phyloP scores from a whole-genome alignment of 2,888 invertebrate species.

The Microplitis deprimator region DNA sequence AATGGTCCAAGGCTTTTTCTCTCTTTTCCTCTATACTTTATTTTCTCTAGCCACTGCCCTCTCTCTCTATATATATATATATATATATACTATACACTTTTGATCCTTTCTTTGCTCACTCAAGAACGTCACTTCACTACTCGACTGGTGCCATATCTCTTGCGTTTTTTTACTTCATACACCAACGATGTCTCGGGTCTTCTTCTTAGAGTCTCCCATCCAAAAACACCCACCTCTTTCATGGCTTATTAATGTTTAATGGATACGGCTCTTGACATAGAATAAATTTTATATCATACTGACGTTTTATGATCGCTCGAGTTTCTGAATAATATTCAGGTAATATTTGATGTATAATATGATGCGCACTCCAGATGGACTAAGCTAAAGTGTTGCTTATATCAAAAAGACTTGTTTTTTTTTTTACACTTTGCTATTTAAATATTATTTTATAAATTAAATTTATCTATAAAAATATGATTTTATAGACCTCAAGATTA shows the following conservation, averaged over 20 bases:
- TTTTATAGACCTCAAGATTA: no score
- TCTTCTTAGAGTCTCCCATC: slow-evolving; percentile 6
- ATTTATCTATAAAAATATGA: no score
- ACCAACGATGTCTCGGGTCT: slow-evolving; percentile 26
- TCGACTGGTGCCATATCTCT: slow-evolving; percentile 23
- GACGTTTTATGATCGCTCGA: slow-evolving; percentile 55
- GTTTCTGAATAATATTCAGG: slow-evolving; percentile 2
- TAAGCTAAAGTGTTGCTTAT: background rate
- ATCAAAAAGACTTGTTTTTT: no score
- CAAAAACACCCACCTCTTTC: slow-evolving; percentile 48
- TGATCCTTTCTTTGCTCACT: slow-evolving; percentile 1
- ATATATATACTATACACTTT: background rate
- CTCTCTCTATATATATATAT: slow-evolving; percentile 23
- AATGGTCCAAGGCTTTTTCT: slow-evolving; percentile 53
- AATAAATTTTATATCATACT: slow-evolving; percentile 63
- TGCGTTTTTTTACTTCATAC: slow-evolving; percentile 34
- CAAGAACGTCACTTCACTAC: slow-evolving; percentile 19
- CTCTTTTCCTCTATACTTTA: slow-evolving; percentile 19
- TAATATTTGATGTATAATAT: background rate
- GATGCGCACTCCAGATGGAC: background rate
- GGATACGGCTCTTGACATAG: slow-evolving; percentile 63
- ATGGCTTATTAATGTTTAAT: slow-evolving; percentile 68
- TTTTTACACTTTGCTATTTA: no score
- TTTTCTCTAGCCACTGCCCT: slow-evolving; percentile 37
- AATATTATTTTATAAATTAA: no score